A percentile compares a stretch with the other conserved stretches of the same genome.
Evolutionary conservation across 2,888 invertebrate species (phyloP).

Genomic region (Morpho helenor): DNA sequence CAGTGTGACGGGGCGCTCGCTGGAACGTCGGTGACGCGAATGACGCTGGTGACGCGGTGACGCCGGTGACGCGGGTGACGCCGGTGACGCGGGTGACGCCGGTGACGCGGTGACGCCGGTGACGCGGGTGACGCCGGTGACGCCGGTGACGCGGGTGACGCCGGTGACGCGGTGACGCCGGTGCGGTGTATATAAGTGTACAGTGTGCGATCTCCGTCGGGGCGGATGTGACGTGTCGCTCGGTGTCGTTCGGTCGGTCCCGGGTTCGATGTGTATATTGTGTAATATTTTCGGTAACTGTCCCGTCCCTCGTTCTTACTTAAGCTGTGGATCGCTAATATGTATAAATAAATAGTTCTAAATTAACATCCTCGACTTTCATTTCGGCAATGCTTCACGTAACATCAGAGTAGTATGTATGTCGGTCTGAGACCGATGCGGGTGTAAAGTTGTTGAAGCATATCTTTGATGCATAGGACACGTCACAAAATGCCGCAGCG

Average conservation of each 20-base stretch:
- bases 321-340: constrained; percentile 57
- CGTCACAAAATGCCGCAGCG: no score
- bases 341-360: constrained; percentile 45
- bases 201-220: no score
- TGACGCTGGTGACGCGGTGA: constrained; percentile 3
- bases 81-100: background rate
- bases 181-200: background rate
- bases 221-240: no score
- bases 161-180: background rate
- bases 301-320: constrained; percentile 72
- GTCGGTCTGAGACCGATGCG: no score
- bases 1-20: constrained; percentile 84
- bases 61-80: no score
- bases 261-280: constrained; percentile 32
- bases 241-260: constrained; percentile 9
- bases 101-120: constrained; percentile 75
- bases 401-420: no score
- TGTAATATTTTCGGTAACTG: constrained; percentile 54
- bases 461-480: no score
- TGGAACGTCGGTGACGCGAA: background rate
- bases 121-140: background rate
- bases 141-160: constrained; percentile 2
- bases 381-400: background rate
- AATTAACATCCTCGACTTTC: constrained; percentile 24
- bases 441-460: no score